These are phyloP conservation scores for Anhinga rufa DNA, from an alignment of 2,113 vertebrate species.

Conservation along the genomic window DNA sequence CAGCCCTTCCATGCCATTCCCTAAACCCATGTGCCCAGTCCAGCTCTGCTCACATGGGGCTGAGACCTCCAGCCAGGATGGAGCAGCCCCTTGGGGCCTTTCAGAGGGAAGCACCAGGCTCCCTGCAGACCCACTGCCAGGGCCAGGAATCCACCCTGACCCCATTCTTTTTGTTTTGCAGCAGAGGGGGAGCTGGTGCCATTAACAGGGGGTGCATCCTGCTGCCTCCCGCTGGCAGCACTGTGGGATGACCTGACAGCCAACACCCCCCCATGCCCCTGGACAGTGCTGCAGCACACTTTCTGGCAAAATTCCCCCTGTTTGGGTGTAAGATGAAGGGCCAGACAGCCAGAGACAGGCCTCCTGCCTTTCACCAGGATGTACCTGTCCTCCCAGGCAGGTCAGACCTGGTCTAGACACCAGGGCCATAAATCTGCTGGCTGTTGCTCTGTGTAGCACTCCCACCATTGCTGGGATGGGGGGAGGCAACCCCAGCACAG, in stretches of 20 bases:
- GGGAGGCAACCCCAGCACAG: not conserved
- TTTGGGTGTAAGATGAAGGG: not conserved
- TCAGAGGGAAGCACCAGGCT: not conserved
- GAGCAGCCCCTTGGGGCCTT: not conserved
- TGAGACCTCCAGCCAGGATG: not conserved
- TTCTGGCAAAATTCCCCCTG: not conserved
- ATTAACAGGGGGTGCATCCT: fast-evolving
- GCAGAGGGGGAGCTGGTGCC: not conserved
- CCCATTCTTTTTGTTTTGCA: not conserved
- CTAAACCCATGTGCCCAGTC: fast-evolving
- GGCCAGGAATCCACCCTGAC: not conserved
- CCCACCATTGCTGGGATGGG: not conserved
- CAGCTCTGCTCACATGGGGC: not conserved
- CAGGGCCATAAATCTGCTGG: not conserved
- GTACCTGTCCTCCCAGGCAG: conserved; percentile 20
- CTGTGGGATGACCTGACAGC: fast-evolving
- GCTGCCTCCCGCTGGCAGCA: fast-evolving
- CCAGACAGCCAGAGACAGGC: not conserved
- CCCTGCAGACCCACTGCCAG: not conserved
- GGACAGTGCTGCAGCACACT: fast-evolving
- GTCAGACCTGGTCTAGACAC: not conserved
- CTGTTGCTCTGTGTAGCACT: not conserved
- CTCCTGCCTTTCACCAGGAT: not conserved
- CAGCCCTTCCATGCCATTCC: not conserved
- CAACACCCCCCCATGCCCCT: not conserved